A percentile compares a stretch with the other conserved stretches of the same genome.
These are phyloP conservation scores for Athripsodes cinereus DNA, from an alignment of 2,888 invertebrate species.

Conservation along the genomic window DNA sequence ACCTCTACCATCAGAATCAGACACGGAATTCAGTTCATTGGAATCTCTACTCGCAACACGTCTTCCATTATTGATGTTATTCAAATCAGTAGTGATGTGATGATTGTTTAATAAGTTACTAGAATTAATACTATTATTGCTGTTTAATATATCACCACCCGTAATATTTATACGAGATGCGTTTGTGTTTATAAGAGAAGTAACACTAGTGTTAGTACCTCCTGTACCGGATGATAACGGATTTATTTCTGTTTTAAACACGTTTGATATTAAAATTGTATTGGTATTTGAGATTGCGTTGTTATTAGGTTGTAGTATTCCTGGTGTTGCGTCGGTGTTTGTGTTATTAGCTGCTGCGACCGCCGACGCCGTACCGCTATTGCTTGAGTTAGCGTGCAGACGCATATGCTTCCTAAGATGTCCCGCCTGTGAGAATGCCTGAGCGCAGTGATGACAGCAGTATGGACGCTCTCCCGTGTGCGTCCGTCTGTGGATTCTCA, in stretches of 20 bases:
- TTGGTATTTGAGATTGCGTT: not conserved
- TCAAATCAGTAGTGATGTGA: too few species aligned
- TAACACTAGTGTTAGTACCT: too few species aligned
- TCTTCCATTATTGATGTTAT: too few species aligned
- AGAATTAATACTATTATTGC: too few species aligned
- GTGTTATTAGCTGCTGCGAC: not conserved
- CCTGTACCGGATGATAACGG: not conserved
- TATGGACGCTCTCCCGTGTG: constrained; percentile 5
- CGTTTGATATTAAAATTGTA: not conserved
- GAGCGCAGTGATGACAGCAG: constrained; percentile 1
- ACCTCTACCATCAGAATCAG: not conserved
- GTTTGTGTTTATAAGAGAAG: too few species aligned
- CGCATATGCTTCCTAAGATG: constrained; percentile 2
- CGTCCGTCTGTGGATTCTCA: constrained; percentile 1
- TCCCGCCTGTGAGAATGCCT: constrained; percentile 5
- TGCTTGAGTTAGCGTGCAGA: not conserved
- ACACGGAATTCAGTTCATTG: not conserved
- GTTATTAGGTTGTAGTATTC: not conserved
- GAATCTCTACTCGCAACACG: not conserved
- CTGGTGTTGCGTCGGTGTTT: not conserved
- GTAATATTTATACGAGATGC: too few species aligned
- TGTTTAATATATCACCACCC: too few species aligned
- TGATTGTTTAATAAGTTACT: too few species aligned
- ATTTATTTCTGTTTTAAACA: not conserved
- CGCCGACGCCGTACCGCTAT: too few species aligned